Conservation (phyloP, 2,797 vertebrate genomes). For the Acanthiza pusilla region DNA sequence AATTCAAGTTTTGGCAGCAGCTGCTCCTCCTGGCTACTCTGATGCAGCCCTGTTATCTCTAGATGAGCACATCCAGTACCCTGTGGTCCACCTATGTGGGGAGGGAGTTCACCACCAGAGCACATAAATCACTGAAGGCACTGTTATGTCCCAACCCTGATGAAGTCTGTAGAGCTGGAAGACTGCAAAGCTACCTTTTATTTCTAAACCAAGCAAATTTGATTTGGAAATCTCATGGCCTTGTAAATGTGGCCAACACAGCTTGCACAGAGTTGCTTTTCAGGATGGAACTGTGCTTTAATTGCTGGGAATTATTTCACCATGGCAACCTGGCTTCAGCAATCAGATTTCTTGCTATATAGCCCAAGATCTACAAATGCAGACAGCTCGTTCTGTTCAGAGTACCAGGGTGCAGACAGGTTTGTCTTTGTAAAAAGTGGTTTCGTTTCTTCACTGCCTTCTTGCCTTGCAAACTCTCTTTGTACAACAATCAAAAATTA, state of each 20-base stretch:
- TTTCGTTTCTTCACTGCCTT: neutral
- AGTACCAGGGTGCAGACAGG: neutral
- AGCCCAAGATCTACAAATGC: neutral
- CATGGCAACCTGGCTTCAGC: conserved; percentile 43
- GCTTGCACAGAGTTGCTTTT: conserved; percentile 38
- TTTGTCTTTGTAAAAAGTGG: neutral
- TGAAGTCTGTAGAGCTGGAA: neutral
- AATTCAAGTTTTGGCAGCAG: neutral
- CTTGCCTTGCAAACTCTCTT: neutral
- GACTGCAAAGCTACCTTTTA: neutral
- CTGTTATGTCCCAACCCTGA: neutral
- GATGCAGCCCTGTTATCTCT: neutral
- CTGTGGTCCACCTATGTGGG: neutral
- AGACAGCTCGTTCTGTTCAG: neutral
- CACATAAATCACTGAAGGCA: neutral
- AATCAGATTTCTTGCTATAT: neutral
- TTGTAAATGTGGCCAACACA: neutral
- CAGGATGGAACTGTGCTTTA: conserved; percentile 34
- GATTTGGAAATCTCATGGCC: conserved; percentile 26
- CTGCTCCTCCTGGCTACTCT: neutral
- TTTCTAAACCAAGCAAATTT: conserved; percentile 23
- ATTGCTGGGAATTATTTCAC: conserved; percentile 46
- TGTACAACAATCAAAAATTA: neutral
- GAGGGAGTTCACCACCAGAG: neutral
- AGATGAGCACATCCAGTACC: neutral